Evolutionary conservation across 2,113 vertebrate species (phyloP).

Genomic region (Caloenas nicobarica): DNA sequence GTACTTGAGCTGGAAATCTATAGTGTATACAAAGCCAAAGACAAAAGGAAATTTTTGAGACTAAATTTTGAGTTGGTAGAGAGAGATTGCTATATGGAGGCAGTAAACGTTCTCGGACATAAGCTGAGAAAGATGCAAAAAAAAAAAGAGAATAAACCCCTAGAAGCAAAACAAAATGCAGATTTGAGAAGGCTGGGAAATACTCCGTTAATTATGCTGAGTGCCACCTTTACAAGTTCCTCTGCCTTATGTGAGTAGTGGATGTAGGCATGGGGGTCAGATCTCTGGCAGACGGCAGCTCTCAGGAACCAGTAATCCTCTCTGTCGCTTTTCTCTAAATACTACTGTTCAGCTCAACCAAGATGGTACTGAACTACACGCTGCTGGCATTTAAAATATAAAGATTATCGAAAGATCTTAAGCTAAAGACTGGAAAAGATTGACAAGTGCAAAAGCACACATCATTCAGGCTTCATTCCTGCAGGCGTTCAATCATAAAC

Average conservation of each 20-base stretch:
- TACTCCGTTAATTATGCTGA: neutral
- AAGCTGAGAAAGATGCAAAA: neutral
- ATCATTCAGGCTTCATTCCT: conserved; percentile 30
- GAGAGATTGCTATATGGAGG: neutral
- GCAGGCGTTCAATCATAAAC: neutral
- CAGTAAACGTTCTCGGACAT: neutral
- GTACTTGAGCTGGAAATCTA: neutral
- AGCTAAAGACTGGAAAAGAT: conserved; percentile 39
- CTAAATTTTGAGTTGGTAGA: neutral
- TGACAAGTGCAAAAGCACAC: conserved; percentile 64
- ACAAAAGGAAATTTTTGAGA: neutral
- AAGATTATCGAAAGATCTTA: conserved; percentile 45
- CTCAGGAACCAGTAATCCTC: neutral
- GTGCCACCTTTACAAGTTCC: neutral
- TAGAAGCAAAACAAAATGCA: too few species aligned
- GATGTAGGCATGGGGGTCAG: neutral
- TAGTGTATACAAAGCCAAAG: neutral
- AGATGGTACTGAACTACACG: conserved; percentile 3
- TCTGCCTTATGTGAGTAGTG: neutral
- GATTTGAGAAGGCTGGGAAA: neutral
- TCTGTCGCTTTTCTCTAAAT: neutral
- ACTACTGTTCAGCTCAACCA: conserved; percentile 15
- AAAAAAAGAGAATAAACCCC: neutral
- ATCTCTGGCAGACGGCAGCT: neutral
- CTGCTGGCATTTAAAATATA: conserved; percentile 28